Conservation (phyloP, 2,113 vertebrate genomes). For the Gallinago undulata region DNA sequence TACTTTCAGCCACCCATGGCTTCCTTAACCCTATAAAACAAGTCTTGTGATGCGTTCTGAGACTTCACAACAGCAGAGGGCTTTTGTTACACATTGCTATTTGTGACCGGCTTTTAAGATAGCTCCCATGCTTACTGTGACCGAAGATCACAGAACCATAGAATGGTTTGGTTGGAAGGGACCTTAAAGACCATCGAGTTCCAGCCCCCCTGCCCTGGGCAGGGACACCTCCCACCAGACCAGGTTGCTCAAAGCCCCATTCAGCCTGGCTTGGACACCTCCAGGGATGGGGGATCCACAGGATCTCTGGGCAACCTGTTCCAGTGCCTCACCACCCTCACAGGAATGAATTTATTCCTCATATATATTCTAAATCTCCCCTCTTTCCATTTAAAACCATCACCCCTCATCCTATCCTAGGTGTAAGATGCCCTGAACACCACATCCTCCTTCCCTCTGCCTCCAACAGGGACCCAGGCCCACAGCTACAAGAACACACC, state of each 20-base stretch:
- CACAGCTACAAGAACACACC: background rate
- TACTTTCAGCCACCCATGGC: background rate
- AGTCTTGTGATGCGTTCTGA: background rate
- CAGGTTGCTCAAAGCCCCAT: background rate
- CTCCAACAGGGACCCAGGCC: background rate
- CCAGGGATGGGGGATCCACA: background rate
- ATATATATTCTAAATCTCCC: background rate
- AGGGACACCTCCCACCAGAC: background rate
- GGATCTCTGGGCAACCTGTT: background rate
- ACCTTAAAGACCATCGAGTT: background rate
- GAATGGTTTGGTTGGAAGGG: background rate
- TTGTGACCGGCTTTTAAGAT: background rate
- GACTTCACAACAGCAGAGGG: background rate
- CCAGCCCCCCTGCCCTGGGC: background rate
- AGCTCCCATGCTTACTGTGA: background rate
- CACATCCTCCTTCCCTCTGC: background rate
- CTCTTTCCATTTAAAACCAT: background rate
- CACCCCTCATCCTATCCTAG: background rate
- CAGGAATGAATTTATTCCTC: background rate
- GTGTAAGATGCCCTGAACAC: background rate
- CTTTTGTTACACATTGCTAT: background rate
- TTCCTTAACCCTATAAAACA: background rate
- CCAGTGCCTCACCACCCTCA: background rate
- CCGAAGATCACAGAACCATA: fast-evolving
- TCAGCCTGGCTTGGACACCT: too few species aligned